phyloP scores from a whole-genome alignment of 2,888 invertebrate species.

The Tortricodes alternella region DNA sequence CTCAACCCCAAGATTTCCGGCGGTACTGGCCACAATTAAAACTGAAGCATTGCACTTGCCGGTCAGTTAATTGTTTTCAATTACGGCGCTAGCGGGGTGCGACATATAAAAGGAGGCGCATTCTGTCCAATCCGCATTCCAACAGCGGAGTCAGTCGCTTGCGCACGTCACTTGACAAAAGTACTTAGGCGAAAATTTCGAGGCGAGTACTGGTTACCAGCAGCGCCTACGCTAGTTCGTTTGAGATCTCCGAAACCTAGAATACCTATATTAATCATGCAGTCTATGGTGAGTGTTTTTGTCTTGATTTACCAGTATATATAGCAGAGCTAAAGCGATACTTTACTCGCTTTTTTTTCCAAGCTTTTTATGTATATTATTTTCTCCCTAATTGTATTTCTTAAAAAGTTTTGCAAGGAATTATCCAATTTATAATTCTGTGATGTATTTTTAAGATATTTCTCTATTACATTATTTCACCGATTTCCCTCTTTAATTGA shows the following conservation, averaged over 20 bases:
- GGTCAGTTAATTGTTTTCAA: slow-evolving; percentile 78
- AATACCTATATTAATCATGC: slow-evolving; percentile 73
- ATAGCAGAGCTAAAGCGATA: too few species aligned
- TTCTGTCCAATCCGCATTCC: slow-evolving; percentile 69
- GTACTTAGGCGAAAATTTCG: slow-evolving; percentile 80
- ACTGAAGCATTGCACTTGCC: slow-evolving; percentile 74
- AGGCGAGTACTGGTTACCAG: slow-evolving; percentile 78
- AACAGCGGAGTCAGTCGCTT: slow-evolving; percentile 66
- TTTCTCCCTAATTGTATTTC: too few species aligned
- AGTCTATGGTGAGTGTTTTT: slow-evolving; percentile 74
- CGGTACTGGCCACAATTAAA: slow-evolving; percentile 66
- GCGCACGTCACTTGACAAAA: too few species aligned
- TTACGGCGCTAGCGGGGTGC: slow-evolving; percentile 73
- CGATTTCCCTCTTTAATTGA: too few species aligned
- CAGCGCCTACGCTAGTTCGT: slow-evolving; percentile 81
- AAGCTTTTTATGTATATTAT: too few species aligned
- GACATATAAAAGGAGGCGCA: slow-evolving; percentile 73
- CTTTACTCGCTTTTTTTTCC: too few species aligned
- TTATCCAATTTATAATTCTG: too few species aligned
- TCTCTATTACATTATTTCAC: too few species aligned
- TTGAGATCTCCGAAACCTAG: slow-evolving; percentile 77
- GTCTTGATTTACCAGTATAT: too few species aligned
- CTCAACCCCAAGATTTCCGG: neutral
- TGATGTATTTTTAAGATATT: too few species aligned
- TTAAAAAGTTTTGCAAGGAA: too few species aligned